Evolutionary conservation across 2,888 invertebrate species (phyloP).

Genomic region (Oligia latruncula): DNA sequence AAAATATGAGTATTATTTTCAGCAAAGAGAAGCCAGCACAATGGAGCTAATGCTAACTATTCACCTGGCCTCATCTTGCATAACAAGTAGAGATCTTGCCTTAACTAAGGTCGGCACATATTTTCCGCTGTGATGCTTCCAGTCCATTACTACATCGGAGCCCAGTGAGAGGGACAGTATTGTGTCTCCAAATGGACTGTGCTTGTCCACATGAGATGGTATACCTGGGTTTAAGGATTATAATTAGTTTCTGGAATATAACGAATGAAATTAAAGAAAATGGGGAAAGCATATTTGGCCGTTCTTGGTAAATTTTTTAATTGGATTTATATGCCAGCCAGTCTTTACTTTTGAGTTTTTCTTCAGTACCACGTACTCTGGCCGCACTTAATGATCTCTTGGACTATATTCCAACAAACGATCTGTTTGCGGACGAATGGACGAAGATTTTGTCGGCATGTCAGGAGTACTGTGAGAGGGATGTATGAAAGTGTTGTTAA

Average conservation of each 20-base stretch:
- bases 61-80: slow-evolving; percentile 94
- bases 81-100: slow-evolving; percentile 93
- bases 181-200: slow-evolving; percentile 97
- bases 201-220: slow-evolving; percentile 98
- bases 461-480: too few relatives aligned
- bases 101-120: slow-evolving; percentile 92
- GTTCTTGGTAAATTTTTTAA: not conserved
- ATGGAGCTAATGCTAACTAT: slow-evolving; percentile 15
- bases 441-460: too few relatives aligned
- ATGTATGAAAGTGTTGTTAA: too few relatives aligned
- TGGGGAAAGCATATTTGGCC: not conserved
- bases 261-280: not conserved
- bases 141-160: slow-evolving; percentile 96
- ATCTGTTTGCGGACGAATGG: too few relatives aligned
- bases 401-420: too few relatives aligned
- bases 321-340: not conserved
- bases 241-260: not conserved
- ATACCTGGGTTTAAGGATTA: slow-evolving; percentile 92
- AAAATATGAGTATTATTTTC: not conserved
- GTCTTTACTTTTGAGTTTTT: not conserved
- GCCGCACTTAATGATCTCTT: too few relatives aligned
- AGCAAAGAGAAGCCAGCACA: not conserved
- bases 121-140: slow-evolving; percentile 91
- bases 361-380: too few relatives aligned
- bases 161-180: slow-evolving; percentile 96